These are phyloP conservation scores for Charina bottae DNA, from an alignment of 2,113 vertebrate genomes.

Conservation along the genomic window DNA sequence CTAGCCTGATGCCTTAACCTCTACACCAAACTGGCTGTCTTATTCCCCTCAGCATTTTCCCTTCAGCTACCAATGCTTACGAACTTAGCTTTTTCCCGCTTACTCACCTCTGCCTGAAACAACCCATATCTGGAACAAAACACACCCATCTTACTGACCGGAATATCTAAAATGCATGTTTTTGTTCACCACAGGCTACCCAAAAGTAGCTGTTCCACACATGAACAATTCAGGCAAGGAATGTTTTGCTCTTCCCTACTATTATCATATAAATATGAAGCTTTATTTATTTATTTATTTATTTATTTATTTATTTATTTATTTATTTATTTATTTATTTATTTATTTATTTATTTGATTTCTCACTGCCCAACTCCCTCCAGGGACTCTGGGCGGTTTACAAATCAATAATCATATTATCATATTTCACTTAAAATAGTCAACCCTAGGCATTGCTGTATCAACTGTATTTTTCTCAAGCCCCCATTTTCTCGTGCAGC, in stretches of 20 bases:
- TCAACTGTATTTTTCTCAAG: background rate
- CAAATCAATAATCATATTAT: too few species aligned
- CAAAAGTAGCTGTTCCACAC: background rate
- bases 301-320: too few species aligned
- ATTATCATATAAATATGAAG: background rate
- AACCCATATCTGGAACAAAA: background rate
- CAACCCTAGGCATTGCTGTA: background rate
- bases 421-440: background rate
- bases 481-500: background rate
- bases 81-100: background rate
- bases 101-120: background rate
- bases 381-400: too few species aligned
- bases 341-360: too few species aligned
- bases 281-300: too few species aligned
- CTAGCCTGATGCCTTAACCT: too few species aligned
- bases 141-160: background rate
- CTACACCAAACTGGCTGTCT: too few species aligned
- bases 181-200: background rate
- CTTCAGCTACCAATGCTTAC: too few species aligned
- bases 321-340: too few species aligned
- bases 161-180: background rate
- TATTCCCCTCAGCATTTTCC: too few species aligned
- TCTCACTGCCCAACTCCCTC: too few species aligned
- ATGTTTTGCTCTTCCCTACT: background rate
- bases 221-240: background rate